Evolutionary conservation across 2,888 invertebrate genomes (phyloP).

Genomic region (Amiota minor): DNA sequence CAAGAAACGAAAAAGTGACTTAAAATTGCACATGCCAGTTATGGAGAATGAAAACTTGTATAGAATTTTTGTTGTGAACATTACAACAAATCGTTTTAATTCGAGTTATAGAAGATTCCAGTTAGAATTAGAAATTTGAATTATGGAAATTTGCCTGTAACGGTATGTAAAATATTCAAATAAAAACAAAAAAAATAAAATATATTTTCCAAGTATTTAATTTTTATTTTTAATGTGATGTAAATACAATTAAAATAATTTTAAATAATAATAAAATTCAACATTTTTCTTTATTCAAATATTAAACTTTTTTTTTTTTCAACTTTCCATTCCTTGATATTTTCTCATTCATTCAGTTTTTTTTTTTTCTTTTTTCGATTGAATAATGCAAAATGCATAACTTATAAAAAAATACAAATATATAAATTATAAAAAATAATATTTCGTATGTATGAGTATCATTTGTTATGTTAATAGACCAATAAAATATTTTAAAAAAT

Average conservation of each 20-base stretch:
- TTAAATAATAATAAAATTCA: slow-evolving; percentile 21
- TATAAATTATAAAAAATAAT: slow-evolving; percentile 49
- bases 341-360: background rate
- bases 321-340: background rate
- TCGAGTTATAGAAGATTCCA: too few relatives aligned
- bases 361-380: slow-evolving; percentile 13
- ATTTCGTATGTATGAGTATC: slow-evolving; percentile 43
- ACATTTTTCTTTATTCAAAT: slow-evolving; percentile 33
- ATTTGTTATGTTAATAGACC: slow-evolving; percentile 31
- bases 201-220: slow-evolving; percentile 36
- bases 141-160: slow-evolving; percentile 35
- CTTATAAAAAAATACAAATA: slow-evolving; percentile 41
- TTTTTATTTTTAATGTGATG: slow-evolving; percentile 5
- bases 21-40: too few relatives aligned
- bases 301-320: slow-evolving; percentile 22
- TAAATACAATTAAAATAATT: background rate
- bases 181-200: slow-evolving; percentile 41
- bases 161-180: slow-evolving; percentile 48
- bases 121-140: background rate
- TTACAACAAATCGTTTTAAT: too few relatives aligned
- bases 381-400: slow-evolving; percentile 6
- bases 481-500: slow-evolving; percentile 28
- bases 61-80: too few relatives aligned
- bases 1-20: too few relatives aligned
- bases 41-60: too few relatives aligned